phyloP scores from a whole-genome alignment of 2,113 vertebrate species.

The Leucosticte australis region DNA sequence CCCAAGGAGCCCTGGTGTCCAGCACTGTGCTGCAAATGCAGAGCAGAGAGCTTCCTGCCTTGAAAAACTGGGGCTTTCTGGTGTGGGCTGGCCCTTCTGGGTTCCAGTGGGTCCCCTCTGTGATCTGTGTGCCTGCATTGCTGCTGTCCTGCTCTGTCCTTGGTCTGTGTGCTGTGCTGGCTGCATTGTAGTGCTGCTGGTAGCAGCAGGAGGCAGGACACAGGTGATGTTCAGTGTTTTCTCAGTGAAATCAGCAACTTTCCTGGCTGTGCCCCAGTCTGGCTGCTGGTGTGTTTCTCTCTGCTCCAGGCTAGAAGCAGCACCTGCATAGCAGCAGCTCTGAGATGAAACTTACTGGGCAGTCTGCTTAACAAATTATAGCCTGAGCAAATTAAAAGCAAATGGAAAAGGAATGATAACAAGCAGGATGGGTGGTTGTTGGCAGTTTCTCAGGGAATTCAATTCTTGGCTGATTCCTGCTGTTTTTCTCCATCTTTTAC shows the following conservation, averaged over 20 bases:
- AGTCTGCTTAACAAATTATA: not conserved
- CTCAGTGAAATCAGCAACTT: not conserved
- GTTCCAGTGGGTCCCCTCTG: not conserved
- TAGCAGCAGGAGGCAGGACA: not conserved
- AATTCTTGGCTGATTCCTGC: not conserved
- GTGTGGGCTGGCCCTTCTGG: not conserved
- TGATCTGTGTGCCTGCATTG: not conserved
- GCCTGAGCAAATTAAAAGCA: not conserved
- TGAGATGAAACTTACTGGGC: not conserved
- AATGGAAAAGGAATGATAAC: not conserved
- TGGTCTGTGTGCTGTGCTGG: not conserved
- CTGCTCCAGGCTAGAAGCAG: not conserved
- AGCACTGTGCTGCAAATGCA: not conserved
- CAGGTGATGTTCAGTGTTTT: not conserved
- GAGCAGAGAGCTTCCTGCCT: not conserved
- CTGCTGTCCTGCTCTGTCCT: not conserved
- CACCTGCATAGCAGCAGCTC: not conserved
- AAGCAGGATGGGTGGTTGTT: not conserved
- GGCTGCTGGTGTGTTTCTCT: not conserved
- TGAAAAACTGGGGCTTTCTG: not conserved
- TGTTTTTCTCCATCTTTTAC: not conserved
- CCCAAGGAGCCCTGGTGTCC: rapidly evolving
- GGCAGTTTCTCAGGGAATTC: not conserved
- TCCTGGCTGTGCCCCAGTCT: not conserved
- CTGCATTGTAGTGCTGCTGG: not conserved